Evolutionary conservation across 1,140 invertebrate genomes (phyloP).

Genomic region (Geopemphigus sp.): DNA sequence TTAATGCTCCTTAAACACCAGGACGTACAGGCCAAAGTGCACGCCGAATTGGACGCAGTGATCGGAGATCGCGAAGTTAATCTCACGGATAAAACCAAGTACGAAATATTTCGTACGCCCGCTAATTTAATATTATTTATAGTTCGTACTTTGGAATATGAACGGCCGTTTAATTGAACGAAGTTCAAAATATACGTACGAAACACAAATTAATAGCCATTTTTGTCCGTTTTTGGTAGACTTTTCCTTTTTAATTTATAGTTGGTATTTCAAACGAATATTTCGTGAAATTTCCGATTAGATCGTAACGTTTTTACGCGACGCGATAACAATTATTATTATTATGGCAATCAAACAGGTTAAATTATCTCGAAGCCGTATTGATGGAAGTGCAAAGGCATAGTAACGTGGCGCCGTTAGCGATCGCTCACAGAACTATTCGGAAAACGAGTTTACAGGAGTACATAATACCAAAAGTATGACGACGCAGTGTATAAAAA

Average conservation of each 20-base stretch:
- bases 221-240: no score
- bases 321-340: no score
- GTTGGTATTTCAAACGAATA: no score
- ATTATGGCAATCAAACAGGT: slow-evolving; percentile 55
- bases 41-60: slow-evolving; percentile 67
- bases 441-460: slow-evolving; percentile 61
- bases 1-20: slow-evolving; percentile 66
- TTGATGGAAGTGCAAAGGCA: slow-evolving; percentile 64
- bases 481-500: not conserved
- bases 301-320: no score
- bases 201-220: no score
- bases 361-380: slow-evolving; percentile 65
- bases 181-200: no score
- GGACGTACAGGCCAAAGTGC: slow-evolving; percentile 65
- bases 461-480: slow-evolving; percentile 67
- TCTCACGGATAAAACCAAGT: slow-evolving; percentile 51
- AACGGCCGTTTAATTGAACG: no score
- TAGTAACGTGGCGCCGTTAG: slow-evolving; percentile 62
- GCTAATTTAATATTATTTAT: no score
- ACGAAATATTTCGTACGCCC: slow-evolving; percentile 28
- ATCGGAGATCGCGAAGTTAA: slow-evolving; percentile 58
- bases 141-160: no score
- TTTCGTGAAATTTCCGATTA: no score
- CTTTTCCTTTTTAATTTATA: no score
- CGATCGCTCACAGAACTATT: slow-evolving; percentile 63